These are phyloP conservation scores for Irena cyanogastra DNA, from an alignment of 2,113 vertebrate genomes.

Conservation along the genomic window DNA sequence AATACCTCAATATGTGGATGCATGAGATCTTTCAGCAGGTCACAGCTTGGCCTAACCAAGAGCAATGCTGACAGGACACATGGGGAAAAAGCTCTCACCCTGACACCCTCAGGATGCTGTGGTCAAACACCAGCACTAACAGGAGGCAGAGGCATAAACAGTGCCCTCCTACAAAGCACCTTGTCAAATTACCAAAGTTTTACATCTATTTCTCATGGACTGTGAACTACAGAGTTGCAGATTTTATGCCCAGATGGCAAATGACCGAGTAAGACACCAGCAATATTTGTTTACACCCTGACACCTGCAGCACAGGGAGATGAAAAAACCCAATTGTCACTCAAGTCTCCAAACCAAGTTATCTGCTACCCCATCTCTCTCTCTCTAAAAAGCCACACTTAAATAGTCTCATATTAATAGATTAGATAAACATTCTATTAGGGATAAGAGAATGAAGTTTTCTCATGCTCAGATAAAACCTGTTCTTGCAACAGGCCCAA, in stretches of 20 bases:
- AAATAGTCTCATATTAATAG: neutral
- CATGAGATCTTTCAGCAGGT: neutral
- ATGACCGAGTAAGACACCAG: neutral
- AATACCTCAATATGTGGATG: neutral
- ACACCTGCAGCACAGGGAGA: neutral
- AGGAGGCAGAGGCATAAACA: neutral
- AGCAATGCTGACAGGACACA: neutral
- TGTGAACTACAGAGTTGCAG: neutral
- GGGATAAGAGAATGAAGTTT: neutral
- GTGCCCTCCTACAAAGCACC: neutral
- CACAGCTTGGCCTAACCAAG: neutral
- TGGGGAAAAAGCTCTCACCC: neutral
- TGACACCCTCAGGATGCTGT: neutral
- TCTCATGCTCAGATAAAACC: neutral
- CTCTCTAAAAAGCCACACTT: neutral
- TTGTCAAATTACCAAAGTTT: neutral
- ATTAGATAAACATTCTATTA: neutral
- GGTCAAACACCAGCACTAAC: neutral
- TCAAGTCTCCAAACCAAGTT: neutral
- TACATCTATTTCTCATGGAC: accelerated
- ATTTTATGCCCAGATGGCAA: neutral
- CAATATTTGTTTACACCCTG: neutral
- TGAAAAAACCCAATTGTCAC: neutral
- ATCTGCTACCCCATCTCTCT: neutral
- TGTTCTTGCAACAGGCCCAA: neutral